phyloP scores from a whole-genome alignment of 2,797 vertebrate genomes.

The Momotus momota region DNA sequence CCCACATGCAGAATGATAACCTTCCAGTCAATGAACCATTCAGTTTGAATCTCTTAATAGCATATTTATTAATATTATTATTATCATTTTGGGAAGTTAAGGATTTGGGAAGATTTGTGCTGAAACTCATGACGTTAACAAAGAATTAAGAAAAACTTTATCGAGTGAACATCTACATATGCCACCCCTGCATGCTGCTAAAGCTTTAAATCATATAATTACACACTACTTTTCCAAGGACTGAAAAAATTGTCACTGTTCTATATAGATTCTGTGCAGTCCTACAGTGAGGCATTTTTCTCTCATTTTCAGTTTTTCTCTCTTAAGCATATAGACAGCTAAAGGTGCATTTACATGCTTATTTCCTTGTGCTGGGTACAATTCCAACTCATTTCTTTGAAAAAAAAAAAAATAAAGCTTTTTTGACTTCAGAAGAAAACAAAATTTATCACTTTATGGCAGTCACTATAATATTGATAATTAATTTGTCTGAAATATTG shows the following conservation, averaged over 20 bases:
- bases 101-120: background rate
- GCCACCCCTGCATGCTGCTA: background rate
- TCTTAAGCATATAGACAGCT: background rate
- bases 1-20: background rate
- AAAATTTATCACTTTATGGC: background rate
- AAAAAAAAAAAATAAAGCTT: background rate
- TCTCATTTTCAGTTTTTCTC: background rate
- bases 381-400: background rate
- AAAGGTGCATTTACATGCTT: accelerated
- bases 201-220: background rate
- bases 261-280: background rate
- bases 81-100: background rate
- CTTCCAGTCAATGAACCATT: background rate
- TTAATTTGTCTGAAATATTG: background rate
- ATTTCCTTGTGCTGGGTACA: background rate
- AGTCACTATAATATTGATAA: background rate
- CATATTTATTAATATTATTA: background rate
- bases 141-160: background rate
- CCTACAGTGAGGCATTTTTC: background rate
- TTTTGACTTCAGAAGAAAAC: background rate
- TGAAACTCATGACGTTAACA: background rate
- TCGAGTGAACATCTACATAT: background rate
- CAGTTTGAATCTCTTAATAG: background rate
- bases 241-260: background rate
- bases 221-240: background rate